Evolutionary conservation across 2,797 vertebrate species (phyloP).

Genomic region (Craterocephalus amniculus): DNA sequence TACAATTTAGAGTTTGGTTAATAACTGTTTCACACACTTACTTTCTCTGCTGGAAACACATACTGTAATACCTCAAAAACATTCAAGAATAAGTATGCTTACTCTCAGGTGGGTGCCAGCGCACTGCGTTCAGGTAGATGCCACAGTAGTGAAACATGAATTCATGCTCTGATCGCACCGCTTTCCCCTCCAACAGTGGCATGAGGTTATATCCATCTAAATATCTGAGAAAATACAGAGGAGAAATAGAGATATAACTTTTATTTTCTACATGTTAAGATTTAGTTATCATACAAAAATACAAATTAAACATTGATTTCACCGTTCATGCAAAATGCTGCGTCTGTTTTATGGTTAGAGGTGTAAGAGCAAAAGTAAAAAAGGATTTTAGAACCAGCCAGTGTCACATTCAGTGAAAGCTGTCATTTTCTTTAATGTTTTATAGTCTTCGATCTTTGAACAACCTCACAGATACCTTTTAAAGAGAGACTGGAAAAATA

Average conservation of each 20-base stretch:
- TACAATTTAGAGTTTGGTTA: too few relatives aligned
- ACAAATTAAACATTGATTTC: background rate
- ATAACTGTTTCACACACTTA: background rate
- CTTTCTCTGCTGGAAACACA: background rate
- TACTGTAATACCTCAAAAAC: background rate
- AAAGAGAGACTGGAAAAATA: slow-evolving; percentile 2
- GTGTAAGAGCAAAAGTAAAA: background rate
- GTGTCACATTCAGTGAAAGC: background rate
- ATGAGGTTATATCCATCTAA: slow-evolving; percentile 91
- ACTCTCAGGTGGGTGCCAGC: slow-evolving; percentile 91
- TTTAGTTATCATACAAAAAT: background rate
- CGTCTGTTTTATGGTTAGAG: background rate
- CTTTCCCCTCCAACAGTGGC: slow-evolving; percentile 85
- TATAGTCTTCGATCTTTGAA: background rate
- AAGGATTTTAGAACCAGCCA: background rate
- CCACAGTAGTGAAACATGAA: slow-evolving; percentile 97
- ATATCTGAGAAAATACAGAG: slow-evolving; percentile 70
- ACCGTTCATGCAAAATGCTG: background rate
- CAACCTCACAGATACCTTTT: background rate
- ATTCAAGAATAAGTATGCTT: slow-evolving; percentile 43
- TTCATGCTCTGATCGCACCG: slow-evolving; percentile 85
- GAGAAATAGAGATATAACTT: background rate
- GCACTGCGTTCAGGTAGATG: slow-evolving; percentile 87
- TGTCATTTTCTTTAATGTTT: background rate
- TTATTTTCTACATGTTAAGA: background rate